Conservation (phyloP, 1,140 invertebrate genomes). For the Phenacoccus solenopsis region DNA sequence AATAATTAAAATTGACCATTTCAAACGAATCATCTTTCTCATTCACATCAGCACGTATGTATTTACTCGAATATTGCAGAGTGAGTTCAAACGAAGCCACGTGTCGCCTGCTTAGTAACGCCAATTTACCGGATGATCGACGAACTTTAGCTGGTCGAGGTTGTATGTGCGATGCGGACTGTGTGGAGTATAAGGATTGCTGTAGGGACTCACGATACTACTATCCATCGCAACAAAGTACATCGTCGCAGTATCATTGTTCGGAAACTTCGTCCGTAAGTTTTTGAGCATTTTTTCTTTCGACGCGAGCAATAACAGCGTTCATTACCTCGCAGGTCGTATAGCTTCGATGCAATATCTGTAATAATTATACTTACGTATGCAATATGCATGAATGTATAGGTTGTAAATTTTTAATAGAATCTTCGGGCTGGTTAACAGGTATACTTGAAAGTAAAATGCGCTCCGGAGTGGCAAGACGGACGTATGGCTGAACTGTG, state of each 20-base stretch:
- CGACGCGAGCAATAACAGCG: constrained; percentile 33
- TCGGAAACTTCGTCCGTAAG: constrained; percentile 32
- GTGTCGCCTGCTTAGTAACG: background rate
- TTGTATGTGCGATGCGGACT: constrained; percentile 39
- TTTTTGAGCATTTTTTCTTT: too few relatives aligned
- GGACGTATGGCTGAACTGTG: constrained; percentile 27
- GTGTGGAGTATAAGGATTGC: constrained; percentile 39
- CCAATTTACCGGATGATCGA: background rate
- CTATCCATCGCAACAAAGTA: constrained; percentile 28
- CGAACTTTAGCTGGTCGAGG: constrained; percentile 29
- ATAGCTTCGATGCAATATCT: too few relatives aligned
- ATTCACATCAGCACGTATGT: too few relatives aligned
- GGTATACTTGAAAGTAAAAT: constrained; percentile 37
- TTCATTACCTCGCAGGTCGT: too few relatives aligned
- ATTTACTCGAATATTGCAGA: background rate
- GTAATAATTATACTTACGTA: too few relatives aligned
- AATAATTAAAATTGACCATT: too few relatives aligned
- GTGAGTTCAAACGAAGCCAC: background rate
- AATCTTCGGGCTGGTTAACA: too few relatives aligned
- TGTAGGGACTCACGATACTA: constrained; percentile 36
- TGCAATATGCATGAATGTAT: too few relatives aligned
- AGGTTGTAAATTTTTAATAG: too few relatives aligned
- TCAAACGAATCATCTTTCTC: background rate
- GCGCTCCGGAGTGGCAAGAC: constrained; percentile 34
- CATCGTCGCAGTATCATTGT: constrained; percentile 27